Evolutionary conservation across 2,113 vertebrate genomes (phyloP), one percentile per base, ranked within the genome.

Genomic region (Zosterops hypoxanthus): DNA sequence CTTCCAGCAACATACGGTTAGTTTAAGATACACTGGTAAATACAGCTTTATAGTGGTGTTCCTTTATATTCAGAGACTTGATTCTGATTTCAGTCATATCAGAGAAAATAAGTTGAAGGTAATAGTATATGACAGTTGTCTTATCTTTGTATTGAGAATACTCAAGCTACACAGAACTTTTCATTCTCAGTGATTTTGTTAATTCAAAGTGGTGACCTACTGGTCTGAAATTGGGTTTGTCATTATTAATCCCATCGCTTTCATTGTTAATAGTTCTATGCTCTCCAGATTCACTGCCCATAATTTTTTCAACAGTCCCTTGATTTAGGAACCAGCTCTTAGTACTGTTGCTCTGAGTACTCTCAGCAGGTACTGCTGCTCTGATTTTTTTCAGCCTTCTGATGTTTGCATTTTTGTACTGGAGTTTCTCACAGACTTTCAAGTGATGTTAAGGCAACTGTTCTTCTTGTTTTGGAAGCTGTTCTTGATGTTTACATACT

Each of bases 31-130:
- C 23, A 15, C 10, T 60, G 19, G 12, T 82, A 75, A 63, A 8
- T 66, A 60, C 10, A 66, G 24, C 12, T 82, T 79, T 72, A 5
- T 76, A 52, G 25, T 46, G 8, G 9, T 50, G 22, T 68, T 80
- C 21, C 34, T 80, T 95, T 92, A 6, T 49, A 50, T 59, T 90
- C 33, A 41, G 21, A 18, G 50, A 70, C 42, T 91, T 80, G 36
- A 73, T 85, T 90, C 55, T 93, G 53, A 70, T 93, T 94, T 90
- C 33, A 82, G 25, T 84, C 59, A 28, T 89, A 79, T 64, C 65
- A 88, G 36, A 88, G 59, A 73, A 94, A 87, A 63, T 84, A 83
- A 86, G 26, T 57, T 88, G 70, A 95, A 73, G 29, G 76, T 87
- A 69, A 89, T 55, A 69, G 23, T 53, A 31, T 72, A 69, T 66